Conservation (phyloP, 2,113 vertebrate species). For the Labrus mixtus region DNA sequence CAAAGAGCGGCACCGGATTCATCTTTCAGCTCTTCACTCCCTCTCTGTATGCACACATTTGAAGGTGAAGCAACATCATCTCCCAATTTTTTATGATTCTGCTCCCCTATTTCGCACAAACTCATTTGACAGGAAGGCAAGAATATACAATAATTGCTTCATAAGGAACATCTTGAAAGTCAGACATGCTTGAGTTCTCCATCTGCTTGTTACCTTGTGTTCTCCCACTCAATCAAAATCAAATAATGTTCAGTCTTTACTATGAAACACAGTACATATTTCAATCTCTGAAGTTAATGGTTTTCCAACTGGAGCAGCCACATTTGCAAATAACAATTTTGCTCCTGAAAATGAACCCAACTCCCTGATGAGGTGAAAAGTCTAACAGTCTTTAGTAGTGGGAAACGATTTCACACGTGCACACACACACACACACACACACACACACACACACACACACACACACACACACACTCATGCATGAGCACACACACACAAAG, state of each 20-base stretch:
- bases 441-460: constrained; percentile 12
- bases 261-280: constrained; percentile 65
- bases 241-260: constrained; percentile 68
- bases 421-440: constrained; percentile 34
- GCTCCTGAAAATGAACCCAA: constrained; percentile 70
- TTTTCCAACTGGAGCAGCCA: constrained; percentile 66
- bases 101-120: neutral
- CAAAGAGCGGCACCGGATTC: neutral
- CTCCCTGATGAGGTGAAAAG: constrained; percentile 70
- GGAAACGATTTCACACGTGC: constrained; percentile 29
- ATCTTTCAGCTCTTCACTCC: neutral
- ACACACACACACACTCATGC: neutral
- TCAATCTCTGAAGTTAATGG: constrained; percentile 75
- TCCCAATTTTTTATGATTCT: constrained; percentile 2
- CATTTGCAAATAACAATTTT: constrained; percentile 73
- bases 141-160: constrained; percentile 18
- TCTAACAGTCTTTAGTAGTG: constrained; percentile 44
- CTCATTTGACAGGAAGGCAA: constrained; percentile 15
- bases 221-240: constrained; percentile 65
- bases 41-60: neutral
- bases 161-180: constrained; percentile 25
- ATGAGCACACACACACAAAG: constrained; percentile 7
- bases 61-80: neutral
- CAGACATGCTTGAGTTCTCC: constrained; percentile 40
- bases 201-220: constrained; percentile 57